A percentile compares a stretch with the other conserved stretches of the same genome.
These are phyloP conservation scores for Tautogolabrus adspersus DNA, from an alignment of 2,113 vertebrate species.

Conservation along the genomic window DNA sequence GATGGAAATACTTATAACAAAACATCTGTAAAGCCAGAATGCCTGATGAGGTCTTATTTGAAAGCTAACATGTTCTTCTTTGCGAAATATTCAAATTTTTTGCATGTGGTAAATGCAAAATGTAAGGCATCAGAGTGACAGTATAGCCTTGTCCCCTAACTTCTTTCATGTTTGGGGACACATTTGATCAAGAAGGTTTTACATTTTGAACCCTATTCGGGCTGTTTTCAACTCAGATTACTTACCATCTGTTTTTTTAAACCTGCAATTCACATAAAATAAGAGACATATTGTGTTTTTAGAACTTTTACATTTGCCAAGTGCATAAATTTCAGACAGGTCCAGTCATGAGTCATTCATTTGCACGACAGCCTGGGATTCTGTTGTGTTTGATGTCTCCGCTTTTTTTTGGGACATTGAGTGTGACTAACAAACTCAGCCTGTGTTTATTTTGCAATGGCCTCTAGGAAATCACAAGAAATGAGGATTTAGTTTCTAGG, in stretches of 20 bases:
- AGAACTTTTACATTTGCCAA: no score
- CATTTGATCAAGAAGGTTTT: no score
- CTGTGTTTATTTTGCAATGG: constrained; percentile 58
- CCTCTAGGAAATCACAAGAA: constrained; percentile 30
- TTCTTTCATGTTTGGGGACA: no score
- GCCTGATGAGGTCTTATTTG: no score
- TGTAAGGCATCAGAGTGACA: not conserved
- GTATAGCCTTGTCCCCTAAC: no score
- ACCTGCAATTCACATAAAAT: not conserved
- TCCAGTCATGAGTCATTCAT: not conserved
- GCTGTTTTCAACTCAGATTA: not conserved
- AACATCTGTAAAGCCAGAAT: no score
- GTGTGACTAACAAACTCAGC: constrained; percentile 53
- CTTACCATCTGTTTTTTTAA: not conserved
- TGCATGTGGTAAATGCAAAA: no score
- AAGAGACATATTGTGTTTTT: no score
- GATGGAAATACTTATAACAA: no score
- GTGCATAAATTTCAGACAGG: not conserved
- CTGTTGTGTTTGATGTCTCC: constrained; percentile 24
- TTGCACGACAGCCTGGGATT: constrained; percentile 26
- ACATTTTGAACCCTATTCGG: no score
- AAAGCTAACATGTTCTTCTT: no score
- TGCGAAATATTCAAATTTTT: no score
- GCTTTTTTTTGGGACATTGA: constrained; percentile 30
- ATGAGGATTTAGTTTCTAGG: constrained; percentile 26